These are phyloP conservation scores for Nomada fucata DNA, from an alignment of 2,888 invertebrate genomes.

Conservation along the genomic window DNA sequence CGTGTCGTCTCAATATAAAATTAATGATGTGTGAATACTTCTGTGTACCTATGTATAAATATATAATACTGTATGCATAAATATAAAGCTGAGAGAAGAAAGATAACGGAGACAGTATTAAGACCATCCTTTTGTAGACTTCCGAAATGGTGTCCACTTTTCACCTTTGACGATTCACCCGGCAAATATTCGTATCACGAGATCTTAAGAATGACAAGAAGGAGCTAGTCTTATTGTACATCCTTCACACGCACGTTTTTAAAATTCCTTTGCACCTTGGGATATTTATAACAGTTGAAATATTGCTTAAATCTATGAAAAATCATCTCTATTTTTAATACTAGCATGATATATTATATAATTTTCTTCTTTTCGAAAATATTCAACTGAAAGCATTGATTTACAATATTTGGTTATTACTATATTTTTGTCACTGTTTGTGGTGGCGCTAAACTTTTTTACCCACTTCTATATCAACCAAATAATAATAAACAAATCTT, in stretches of 20 bases:
- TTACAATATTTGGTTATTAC: too few relatives aligned
- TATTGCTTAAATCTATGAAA: neutral
- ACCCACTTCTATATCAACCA: too few relatives aligned
- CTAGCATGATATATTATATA: too few relatives aligned
- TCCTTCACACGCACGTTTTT: neutral
- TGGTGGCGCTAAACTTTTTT: too few relatives aligned
- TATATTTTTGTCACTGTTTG: too few relatives aligned
- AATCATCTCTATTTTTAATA: too few relatives aligned
- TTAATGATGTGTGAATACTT: neutral
- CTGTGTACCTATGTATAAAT: too few relatives aligned
- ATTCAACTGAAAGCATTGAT: too few relatives aligned
- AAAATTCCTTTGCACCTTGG: neutral
- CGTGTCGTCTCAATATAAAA: too few relatives aligned
- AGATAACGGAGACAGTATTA: neutral
- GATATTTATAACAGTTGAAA: neutral
- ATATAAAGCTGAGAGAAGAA: neutral
- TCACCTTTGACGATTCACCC: conserved; percentile 67
- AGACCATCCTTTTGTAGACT: conserved; percentile 68
- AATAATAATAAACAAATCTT: too few relatives aligned
- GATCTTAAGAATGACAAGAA: conserved; percentile 21
- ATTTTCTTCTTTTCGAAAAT: too few relatives aligned
- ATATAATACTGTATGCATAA: neutral
- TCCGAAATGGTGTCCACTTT: conserved; percentile 60
- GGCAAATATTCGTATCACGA: conserved; percentile 54
- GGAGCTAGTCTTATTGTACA: neutral